phyloP scores from a whole-genome alignment of 1,140 invertebrate species.

The Paralvinella palmiformis region DNA sequence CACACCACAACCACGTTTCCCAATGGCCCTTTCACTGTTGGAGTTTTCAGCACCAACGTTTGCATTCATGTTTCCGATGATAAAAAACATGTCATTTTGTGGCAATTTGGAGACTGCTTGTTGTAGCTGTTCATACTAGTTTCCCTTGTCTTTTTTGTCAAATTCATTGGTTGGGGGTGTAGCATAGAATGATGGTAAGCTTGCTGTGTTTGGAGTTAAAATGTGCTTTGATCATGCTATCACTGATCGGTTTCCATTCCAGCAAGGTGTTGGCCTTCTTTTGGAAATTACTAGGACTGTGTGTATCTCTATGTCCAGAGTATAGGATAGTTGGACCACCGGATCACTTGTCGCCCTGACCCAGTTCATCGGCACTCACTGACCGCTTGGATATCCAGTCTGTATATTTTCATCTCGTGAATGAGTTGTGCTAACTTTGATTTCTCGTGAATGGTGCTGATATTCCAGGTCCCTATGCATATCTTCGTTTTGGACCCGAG shows the following conservation, averaged over 20 bases:
- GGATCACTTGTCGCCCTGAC: not conserved
- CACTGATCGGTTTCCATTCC: not conserved
- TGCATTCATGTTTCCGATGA: not conserved
- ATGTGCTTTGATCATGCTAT: not conserved
- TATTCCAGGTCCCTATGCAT: not conserved
- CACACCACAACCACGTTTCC: not conserved
- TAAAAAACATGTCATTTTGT: constrained; percentile 5
- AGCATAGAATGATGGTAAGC: not conserved
- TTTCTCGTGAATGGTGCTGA: not conserved
- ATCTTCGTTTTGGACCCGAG: not conserved
- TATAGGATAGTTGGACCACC: too few species aligned
- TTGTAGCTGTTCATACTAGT: not conserved
- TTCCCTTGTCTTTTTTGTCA: not conserved
- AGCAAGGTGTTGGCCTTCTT: not conserved
- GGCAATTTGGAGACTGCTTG: not conserved
- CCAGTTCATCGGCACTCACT: not conserved
- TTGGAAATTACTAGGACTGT: too few species aligned
- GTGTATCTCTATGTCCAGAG: too few species aligned
- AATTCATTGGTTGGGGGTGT: not conserved
- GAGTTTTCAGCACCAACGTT: not conserved
- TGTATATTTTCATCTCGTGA: not conserved
- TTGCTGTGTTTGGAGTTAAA: constrained; percentile 1
- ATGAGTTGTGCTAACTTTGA: not conserved
- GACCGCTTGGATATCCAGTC: not conserved
- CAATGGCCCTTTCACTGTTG: not conserved